A percentile compares a stretch with the other conserved stretches of the same genome.
Evolutionary conservation across 2,113 vertebrate species (phyloP).

Genomic region (Papio anubis): DNA sequence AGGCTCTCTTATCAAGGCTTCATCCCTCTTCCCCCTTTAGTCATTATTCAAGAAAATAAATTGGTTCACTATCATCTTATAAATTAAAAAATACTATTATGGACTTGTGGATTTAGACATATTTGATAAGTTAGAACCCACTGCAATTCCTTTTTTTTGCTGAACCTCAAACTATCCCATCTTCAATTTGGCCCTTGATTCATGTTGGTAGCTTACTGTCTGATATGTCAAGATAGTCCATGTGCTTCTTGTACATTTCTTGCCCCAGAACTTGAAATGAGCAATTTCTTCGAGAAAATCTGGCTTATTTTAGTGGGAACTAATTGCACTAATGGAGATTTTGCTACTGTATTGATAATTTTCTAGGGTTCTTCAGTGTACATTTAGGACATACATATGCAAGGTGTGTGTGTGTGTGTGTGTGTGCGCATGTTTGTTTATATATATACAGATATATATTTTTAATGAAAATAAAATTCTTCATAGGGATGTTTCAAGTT

Average conservation of each 20-base stretch:
- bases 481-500: not conserved
- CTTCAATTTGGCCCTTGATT: not conserved
- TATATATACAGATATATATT: not conserved
- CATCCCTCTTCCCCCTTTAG: not conserved
- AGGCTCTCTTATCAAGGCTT: not conserved
- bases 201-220: not conserved
- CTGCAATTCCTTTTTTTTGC: not conserved
- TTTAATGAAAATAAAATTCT: conserved; percentile 50
- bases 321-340: not conserved
- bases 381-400: not conserved
- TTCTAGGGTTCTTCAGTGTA: not conserved
- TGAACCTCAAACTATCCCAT: not conserved
- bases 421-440: not conserved
- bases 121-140: not conserved
- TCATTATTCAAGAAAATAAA: not conserved
- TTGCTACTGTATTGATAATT: not conserved
- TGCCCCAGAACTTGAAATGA: not conserved
- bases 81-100: not conserved
- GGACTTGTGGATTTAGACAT: not conserved
- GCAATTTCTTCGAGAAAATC: not conserved
- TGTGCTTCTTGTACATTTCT: not conserved
- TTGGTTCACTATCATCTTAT: not conserved
- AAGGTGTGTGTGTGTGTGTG: not conserved
- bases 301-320: not conserved
- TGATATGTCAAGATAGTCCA: not conserved